These are phyloP conservation scores for Clivina fossor DNA, from an alignment of 2,888 invertebrate species.

Conservation along the genomic window DNA sequence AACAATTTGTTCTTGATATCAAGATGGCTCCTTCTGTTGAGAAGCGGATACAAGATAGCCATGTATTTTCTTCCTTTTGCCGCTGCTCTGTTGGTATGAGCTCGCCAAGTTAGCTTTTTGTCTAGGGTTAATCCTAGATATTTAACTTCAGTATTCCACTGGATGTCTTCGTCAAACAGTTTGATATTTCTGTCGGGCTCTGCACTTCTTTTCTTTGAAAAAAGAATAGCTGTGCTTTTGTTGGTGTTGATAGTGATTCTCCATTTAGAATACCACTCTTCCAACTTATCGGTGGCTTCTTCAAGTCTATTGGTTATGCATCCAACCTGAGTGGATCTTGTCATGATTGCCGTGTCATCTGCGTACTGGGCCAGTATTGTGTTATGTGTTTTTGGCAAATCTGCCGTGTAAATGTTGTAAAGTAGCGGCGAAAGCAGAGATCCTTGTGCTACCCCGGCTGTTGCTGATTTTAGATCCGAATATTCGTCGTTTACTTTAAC, in stretches of 20 bases:
- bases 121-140: conserved; percentile 10
- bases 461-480: conserved; percentile 33
- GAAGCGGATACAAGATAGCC: background rate
- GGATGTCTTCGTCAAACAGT: conserved; percentile 5
- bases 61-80: background rate
- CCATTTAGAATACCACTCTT: background rate
- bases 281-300: background rate
- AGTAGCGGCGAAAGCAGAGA: conserved; percentile 39
- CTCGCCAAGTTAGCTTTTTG: background rate
- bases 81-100: background rate
- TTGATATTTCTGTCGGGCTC: background rate
- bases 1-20: conserved; percentile 1
- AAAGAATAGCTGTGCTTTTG: background rate
- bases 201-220: background rate
- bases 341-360: conserved; percentile 35
- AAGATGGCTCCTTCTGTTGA: background rate
- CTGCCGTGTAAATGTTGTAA: conserved; percentile 39
- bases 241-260: background rate
- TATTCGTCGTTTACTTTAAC: conserved; percentile 34
- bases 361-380: conserved; percentile 33
- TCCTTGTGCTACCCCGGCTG: conserved; percentile 44
- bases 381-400: conserved; percentile 37
- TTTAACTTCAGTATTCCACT: background rate
- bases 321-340: background rate
- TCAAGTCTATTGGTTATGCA: background rate